Evolutionary conservation across 2,113 vertebrate species (phyloP).

Genomic region (Sylvilagus bachmani): DNA sequence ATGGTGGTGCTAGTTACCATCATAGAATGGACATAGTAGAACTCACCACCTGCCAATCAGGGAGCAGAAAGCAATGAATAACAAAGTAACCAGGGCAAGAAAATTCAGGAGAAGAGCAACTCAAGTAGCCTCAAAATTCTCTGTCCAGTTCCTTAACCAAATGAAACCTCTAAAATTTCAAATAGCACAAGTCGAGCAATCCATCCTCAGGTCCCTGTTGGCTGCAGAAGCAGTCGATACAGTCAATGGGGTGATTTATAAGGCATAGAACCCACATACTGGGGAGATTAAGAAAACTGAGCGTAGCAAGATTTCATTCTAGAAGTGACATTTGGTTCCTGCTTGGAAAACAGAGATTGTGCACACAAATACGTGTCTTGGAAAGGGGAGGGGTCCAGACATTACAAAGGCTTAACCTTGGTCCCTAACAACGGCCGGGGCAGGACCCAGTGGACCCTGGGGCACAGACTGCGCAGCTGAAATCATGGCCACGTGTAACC

Average conservation of each 20-base stretch:
- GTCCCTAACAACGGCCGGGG: rapidly evolving
- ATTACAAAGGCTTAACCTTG: background rate
- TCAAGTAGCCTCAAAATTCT: background rate
- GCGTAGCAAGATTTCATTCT: too few species aligned
- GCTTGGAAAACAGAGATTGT: background rate
- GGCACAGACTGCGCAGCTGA: rapidly evolving
- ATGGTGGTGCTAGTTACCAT: background rate
- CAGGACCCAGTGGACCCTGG: background rate
- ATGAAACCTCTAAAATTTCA: background rate
- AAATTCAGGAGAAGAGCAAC: background rate
- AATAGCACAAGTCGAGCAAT: background rate
- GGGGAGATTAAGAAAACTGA: background rate
- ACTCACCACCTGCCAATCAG: background rate
- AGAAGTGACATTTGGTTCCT: background rate
- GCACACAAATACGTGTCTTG: background rate
- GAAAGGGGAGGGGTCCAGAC: background rate
- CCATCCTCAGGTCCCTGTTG: background rate
- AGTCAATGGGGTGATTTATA: background rate
- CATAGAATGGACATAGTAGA: background rate
- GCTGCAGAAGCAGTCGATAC: background rate
- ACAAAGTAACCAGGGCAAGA: background rate
- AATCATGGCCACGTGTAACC: background rate
- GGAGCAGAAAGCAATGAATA: background rate
- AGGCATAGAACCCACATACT: background rate
- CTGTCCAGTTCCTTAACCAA: background rate